Evolutionary conservation across 1,140 invertebrate species (phyloP).

Genomic region (Manduca sexta): DNA sequence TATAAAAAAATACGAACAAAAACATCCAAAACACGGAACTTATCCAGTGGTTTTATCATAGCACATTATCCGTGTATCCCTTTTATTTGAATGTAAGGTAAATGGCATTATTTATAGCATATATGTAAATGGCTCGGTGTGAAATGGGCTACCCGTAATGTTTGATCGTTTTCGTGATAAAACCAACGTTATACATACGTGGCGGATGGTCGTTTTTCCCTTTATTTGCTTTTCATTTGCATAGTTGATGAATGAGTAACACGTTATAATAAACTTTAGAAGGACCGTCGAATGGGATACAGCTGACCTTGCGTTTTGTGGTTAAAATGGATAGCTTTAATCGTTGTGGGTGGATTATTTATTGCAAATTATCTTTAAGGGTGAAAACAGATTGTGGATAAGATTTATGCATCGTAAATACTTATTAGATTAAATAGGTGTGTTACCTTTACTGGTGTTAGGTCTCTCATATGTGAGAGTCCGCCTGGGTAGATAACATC

Average conservation of each 20-base stretch:
- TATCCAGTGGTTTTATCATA: constrained; percentile 14
- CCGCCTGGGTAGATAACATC: no score
- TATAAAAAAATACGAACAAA: no score
- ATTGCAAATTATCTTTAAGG: no score
- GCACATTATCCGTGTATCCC: constrained; percentile 16
- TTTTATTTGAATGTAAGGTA: constrained; percentile 37
- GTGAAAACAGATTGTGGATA: no score
- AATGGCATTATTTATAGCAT: constrained; percentile 46
- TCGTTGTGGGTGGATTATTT: no score
- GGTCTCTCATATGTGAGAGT: no score
- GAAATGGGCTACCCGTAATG: constrained; percentile 48
- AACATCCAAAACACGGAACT: background rate
- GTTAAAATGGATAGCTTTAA: no score
- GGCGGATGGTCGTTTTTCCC: constrained; percentile 39
- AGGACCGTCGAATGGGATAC: constrained; percentile 1
- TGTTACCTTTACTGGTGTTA: no score
- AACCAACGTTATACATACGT: constrained; percentile 24
- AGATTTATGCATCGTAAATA: no score
- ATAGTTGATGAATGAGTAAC: constrained; percentile 31
- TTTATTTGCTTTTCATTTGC: constrained; percentile 54
- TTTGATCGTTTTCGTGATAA: constrained; percentile 53
- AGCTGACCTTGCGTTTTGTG: no score
- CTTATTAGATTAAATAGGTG: no score
- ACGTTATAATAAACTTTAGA: constrained; percentile 15
- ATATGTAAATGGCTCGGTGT: constrained; percentile 42